These are phyloP conservation scores for Thermophis baileyi DNA, from an alignment of 2,113 vertebrate species.

Conservation along the genomic window DNA sequence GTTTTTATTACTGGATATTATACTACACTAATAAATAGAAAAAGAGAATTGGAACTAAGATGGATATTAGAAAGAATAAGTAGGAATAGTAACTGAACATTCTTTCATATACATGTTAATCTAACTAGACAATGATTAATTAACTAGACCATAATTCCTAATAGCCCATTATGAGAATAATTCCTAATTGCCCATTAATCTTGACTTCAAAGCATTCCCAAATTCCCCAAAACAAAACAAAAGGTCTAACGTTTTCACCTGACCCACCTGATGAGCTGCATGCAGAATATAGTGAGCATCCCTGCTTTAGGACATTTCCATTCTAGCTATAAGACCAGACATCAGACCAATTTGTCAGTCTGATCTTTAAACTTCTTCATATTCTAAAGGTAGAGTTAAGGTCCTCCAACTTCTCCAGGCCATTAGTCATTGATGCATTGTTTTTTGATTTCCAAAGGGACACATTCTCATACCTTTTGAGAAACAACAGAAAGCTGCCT, in stretches of 20 bases:
- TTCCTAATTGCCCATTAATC: neutral
- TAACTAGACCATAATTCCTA: neutral
- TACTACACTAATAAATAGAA: neutral
- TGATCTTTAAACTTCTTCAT: neutral
- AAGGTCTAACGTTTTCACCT: neutral
- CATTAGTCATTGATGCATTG: neutral
- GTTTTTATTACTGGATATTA: neutral
- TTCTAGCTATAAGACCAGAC: neutral
- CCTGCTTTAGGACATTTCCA: neutral
- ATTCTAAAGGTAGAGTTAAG: neutral
- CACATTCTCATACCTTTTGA: neutral
- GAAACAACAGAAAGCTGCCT: neutral
- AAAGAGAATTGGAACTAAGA: neutral
- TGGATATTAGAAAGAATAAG: neutral
- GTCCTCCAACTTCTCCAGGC: neutral
- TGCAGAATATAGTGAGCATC: neutral
- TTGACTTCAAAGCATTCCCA: neutral
- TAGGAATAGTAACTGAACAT: neutral
- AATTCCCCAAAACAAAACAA: neutral
- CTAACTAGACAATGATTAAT: neutral
- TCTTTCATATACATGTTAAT: neutral
- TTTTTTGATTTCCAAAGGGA: neutral
- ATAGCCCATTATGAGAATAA: neutral
- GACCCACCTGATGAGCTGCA: neutral
- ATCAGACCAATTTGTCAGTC: neutral